phyloP scores from a whole-genome alignment of 2,797 vertebrate genomes.

The Pseudotriccus pelzelni region DNA sequence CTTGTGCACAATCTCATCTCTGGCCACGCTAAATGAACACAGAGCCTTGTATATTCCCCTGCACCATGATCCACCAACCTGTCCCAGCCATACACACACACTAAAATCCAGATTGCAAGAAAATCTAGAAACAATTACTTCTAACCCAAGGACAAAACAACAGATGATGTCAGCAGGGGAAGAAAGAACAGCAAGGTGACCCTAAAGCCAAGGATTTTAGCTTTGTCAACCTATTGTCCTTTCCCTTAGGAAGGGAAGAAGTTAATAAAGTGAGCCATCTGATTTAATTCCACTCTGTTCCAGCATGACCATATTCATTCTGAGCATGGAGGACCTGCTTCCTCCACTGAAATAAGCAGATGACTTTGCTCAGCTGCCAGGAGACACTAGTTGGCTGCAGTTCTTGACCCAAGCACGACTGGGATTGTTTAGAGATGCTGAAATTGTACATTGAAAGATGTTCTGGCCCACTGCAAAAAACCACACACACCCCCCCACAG shows the following conservation, averaged over 20 bases:
- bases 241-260: neutral
- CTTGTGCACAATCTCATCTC: neutral
- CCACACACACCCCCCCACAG: neutral
- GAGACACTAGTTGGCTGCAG: neutral
- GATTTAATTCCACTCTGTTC: neutral
- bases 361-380: neutral
- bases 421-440: neutral
- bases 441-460: neutral
- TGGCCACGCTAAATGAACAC: neutral
- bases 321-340: neutral
- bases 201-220: neutral
- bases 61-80: neutral
- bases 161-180: neutral
- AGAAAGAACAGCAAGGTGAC: neutral
- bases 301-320: neutral
- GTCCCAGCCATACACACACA: fast-evolving
- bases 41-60: neutral
- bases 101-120: neutral
- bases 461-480: neutral
- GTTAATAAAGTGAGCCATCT: neutral
- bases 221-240: neutral
- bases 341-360: neutral
- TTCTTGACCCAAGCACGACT: fast-evolving
- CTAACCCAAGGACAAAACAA: neutral
- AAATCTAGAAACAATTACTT: neutral